phyloP scores from a whole-genome alignment of 2,113 vertebrate genomes.

The Siphamia tubifer region DNA sequence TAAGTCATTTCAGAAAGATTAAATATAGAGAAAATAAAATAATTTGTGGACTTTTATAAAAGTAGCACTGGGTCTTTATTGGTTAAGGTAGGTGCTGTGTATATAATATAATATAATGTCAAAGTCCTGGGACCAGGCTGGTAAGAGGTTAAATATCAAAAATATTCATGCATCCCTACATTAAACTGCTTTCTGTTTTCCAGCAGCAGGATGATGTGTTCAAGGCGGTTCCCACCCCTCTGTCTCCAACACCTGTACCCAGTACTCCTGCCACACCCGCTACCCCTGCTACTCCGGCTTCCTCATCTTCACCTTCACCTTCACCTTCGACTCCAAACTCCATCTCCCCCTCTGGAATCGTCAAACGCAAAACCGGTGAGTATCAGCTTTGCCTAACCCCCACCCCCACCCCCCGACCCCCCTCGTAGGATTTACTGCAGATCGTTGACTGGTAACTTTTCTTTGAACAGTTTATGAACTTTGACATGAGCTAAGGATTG shows the following conservation, averaged over 20 bases:
- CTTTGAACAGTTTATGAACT: constrained; percentile 28
- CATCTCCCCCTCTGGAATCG: constrained; percentile 72
- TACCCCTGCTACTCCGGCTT: constrained; percentile 32
- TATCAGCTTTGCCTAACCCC: not conserved
- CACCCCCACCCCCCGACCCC: no score
- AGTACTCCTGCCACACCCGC: constrained; percentile 34
- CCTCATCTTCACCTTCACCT: constrained; percentile 44
- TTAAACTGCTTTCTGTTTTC: not conserved
- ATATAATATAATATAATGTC: no score
- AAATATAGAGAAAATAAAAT: no score
- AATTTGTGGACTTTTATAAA: no score
- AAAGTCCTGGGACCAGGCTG: no score
- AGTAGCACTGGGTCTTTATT: no score
- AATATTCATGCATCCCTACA: no score
- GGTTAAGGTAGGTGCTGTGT: no score
- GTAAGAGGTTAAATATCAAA: no score
- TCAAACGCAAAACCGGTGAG: constrained; percentile 86
- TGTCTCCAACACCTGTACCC: constrained; percentile 49
- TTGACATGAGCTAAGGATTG: constrained; percentile 31
- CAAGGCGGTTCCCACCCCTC: constrained; percentile 34
- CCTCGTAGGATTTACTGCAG: no score
- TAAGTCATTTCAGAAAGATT: no score
- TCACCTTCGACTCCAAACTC: constrained; percentile 69
- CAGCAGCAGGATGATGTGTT: constrained; percentile 45
- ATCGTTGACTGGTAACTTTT: not conserved